These are phyloP conservation scores for Choloepus hoffmanni DNA, from an alignment of 2,113 vertebrate genomes.

Conservation along the genomic window DNA sequence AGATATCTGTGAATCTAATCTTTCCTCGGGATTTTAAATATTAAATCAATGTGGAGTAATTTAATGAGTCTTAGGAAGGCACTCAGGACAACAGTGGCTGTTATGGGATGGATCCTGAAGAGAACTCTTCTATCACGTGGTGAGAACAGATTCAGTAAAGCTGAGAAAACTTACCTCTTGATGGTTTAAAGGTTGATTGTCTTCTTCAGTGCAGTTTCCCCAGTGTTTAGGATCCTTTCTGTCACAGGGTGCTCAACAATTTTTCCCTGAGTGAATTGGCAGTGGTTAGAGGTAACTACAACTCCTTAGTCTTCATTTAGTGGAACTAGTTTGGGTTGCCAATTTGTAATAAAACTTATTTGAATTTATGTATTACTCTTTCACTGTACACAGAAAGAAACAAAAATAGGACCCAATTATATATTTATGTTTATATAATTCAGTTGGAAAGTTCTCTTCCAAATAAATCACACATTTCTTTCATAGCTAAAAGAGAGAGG, in stretches of 20 bases:
- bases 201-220: neutral
- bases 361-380: neutral
- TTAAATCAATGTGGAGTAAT: neutral
- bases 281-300: neutral
- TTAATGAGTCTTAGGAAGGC: neutral
- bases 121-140: neutral
- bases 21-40: neutral
- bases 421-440: slow-evolving; percentile 18
- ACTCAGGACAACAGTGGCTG: neutral
- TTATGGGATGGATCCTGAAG: neutral
- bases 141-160: neutral
- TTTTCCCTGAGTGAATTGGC: neutral
- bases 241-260: neutral
- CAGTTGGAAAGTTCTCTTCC: neutral
- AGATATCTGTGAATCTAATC: neutral
- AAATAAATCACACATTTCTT: neutral
- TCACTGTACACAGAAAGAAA: neutral
- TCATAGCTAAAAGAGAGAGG: neutral
- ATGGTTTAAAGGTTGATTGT: neutral
- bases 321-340: neutral
- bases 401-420: neutral
- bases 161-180: neutral
- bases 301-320: neutral
- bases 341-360: neutral
- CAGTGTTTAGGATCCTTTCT: neutral